Evolutionary conservation across 2,797 vertebrate genomes (phyloP), one percentile per base, ranked within the genome.

Genomic region (Clarias fuscus): DNA sequence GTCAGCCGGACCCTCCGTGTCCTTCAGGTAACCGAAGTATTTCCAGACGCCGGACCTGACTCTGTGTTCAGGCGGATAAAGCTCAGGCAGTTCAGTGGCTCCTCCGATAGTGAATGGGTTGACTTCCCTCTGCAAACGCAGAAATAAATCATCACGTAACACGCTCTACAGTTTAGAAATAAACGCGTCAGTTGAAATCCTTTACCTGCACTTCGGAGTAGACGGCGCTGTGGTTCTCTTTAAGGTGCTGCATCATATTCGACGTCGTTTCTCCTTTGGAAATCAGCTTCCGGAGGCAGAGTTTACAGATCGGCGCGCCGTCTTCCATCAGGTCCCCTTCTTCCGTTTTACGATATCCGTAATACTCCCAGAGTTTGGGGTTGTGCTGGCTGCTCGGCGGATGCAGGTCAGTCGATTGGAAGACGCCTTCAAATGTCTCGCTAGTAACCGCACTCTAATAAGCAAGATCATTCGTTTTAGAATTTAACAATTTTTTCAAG

Each of bases 21-120:
- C 89, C 82, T 62, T 85, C 75, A 88, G 70, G 72, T 89, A 89
- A 48, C 89, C 89, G 18, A 89, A 89, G 56, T 89, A 27, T 43
- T 89, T 86, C 89, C 86, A 87, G 27, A 87, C 83, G 0, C 70
- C 83, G 0, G 86, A 87, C 48, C 86, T 73, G 61, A 87, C 86
- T 27, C 62, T 67, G 83, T 87, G 86, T 24, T 85, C 83, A 0
- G 86, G 86, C 5, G 86, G 86, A 40, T 87, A 27, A 24, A 87
- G 86, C 30, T 87, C 83, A 0, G 86, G 86, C 15, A 82, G 77
- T 4, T 82, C 70, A 0, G 86, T 87, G 53, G 86, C 86, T 15
- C 86, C 86, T 14, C 86, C 62, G 22, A 87, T 87, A 22, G 86
- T 87, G 77, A 87, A 87, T 1, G 83, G 83, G 71, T 87, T 87